Conservation (phyloP, 2,888 invertebrate species). For the Sialis fuliginosa region DNA sequence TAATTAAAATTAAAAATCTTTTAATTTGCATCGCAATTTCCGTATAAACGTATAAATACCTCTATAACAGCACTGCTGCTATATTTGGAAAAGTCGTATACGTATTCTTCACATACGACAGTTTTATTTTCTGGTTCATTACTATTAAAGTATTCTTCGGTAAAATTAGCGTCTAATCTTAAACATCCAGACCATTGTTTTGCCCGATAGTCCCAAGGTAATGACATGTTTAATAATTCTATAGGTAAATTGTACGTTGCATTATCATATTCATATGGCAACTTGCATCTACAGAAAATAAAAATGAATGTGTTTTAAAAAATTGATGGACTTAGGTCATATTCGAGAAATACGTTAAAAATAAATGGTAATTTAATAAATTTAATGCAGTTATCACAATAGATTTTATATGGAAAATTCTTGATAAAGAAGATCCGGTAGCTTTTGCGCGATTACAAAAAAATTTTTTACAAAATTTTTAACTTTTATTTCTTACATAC, state of each 20-base stretch:
- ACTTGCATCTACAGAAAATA: conserved; percentile 30
- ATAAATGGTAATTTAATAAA: conserved; percentile 1
- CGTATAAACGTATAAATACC: conserved; percentile 20
- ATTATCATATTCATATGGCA: conserved; percentile 35
- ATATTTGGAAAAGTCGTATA: conserved; percentile 41
- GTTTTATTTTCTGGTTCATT: conserved; percentile 17
- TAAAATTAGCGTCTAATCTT: conserved; percentile 27
- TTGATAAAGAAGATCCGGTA: background rate
- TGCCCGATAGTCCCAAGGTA: conserved; percentile 30
- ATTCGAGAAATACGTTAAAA: too few species aligned
- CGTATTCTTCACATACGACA: conserved; percentile 31
- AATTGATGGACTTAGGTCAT: background rate
- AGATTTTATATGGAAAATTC: background rate
- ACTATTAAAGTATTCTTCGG: conserved; percentile 18
- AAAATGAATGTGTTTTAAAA: background rate
- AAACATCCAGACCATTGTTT: conserved; percentile 33
- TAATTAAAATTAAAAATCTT: conserved; percentile 12
- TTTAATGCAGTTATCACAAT: background rate
- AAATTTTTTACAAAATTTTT: background rate
- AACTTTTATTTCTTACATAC: conserved; percentile 18
- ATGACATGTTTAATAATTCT: conserved; percentile 28
- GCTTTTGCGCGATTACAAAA: background rate
- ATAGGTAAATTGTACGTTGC: conserved; percentile 28
- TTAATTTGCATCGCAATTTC: background rate
- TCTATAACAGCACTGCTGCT: conserved; percentile 45